phyloP scores from a whole-genome alignment of 2,888 invertebrate genomes.

The Drosophila helvetica region DNA sequence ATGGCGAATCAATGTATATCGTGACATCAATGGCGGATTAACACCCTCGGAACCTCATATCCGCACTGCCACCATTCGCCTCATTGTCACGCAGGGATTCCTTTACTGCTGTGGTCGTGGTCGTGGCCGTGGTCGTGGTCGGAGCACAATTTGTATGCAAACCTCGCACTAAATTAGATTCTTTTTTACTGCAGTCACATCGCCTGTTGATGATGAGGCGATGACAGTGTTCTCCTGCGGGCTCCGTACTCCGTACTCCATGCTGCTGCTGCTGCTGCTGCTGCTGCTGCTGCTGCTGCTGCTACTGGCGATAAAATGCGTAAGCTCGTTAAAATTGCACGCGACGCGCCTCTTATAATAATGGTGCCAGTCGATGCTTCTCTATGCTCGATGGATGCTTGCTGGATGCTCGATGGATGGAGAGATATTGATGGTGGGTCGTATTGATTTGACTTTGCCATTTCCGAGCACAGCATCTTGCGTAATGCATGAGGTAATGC shows the following conservation, averaged over 20 bases:
- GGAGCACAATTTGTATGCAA: slow-evolving; percentile 80
- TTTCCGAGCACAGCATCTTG: slow-evolving; percentile 25
- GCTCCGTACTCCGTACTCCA: too few relatives aligned
- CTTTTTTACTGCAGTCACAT: slow-evolving; percentile 76
- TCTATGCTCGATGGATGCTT: slow-evolving; percentile 10
- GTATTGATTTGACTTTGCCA: slow-evolving; percentile 65
- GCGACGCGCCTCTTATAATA: slow-evolving; percentile 73
- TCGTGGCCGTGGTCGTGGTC: slow-evolving; percentile 8
- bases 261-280: slow-evolving; percentile 35
- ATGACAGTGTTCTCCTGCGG: slow-evolving; percentile 25
- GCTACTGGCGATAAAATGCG: slow-evolving; percentile 66
- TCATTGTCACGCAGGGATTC: slow-evolving; percentile 66
- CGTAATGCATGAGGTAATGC: slow-evolving; percentile 59
- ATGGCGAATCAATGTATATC: slow-evolving; percentile 82
- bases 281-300: slow-evolving; percentile 36
- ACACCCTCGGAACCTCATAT: slow-evolving; percentile 34
- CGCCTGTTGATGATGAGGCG: slow-evolving; percentile 59
- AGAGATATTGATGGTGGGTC: slow-evolving; percentile 28
- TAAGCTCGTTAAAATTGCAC: slow-evolving; percentile 77
- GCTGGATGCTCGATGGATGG: slow-evolving; percentile 25
- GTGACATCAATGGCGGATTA: slow-evolving; percentile 80
- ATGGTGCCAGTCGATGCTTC: slow-evolving; percentile 47
- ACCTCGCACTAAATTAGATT: slow-evolving; percentile 83
- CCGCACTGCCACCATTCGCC: slow-evolving; percentile 9
- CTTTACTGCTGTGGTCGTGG: slow-evolving; percentile 24